Evolutionary conservation across 2,797 vertebrate species (phyloP).

Genomic region (Acanthopagrus latus): DNA sequence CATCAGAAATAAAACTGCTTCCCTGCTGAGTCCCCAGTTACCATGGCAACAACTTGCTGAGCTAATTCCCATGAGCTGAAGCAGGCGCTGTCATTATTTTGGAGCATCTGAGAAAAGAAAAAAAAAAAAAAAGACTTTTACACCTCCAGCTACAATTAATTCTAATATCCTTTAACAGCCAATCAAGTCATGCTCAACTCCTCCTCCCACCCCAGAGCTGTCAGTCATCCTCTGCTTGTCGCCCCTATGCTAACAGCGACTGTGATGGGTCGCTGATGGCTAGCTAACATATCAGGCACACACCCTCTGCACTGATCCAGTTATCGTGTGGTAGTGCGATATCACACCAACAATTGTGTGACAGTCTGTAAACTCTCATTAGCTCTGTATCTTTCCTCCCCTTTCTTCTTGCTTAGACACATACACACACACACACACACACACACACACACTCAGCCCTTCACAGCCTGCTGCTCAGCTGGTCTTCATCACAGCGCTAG

Average conservation of each 20-base stretch:
- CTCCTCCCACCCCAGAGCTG: not conserved
- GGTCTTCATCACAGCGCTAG: conserved; percentile 46
- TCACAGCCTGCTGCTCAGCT: conserved; percentile 46
- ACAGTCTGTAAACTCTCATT: conserved; percentile 45
- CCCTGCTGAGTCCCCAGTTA: conserved; percentile 35
- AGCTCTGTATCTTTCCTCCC: conserved; percentile 13
- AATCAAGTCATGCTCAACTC: conserved; percentile 18
- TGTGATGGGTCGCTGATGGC: conserved; percentile 33
- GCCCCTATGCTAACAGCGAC: not conserved
- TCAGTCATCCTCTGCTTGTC: conserved; percentile 1
- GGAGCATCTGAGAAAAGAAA: not conserved
- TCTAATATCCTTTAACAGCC: conserved; percentile 34
- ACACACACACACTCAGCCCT: not conserved
- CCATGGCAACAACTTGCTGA: conserved; percentile 43
- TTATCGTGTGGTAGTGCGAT: conserved; percentile 14
- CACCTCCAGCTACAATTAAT: conserved; percentile 28
- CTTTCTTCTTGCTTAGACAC: not conserved
- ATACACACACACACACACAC: not conserved
- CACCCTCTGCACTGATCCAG: not conserved
- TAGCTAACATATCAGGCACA: conserved; percentile 28
- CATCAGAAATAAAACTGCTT: conserved; percentile 39
- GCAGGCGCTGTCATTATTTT: conserved; percentile 36
- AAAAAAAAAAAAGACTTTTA: conserved; percentile 3
- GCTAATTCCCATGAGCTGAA: conserved; percentile 29
- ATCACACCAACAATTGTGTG: conserved; percentile 8